Evolutionary conservation across 37 sponge, comb jelly and placozoan genomes (phyloP), one percentile per base, ranked within the genome.

Genomic region (Haliclona indistincta): DNA sequence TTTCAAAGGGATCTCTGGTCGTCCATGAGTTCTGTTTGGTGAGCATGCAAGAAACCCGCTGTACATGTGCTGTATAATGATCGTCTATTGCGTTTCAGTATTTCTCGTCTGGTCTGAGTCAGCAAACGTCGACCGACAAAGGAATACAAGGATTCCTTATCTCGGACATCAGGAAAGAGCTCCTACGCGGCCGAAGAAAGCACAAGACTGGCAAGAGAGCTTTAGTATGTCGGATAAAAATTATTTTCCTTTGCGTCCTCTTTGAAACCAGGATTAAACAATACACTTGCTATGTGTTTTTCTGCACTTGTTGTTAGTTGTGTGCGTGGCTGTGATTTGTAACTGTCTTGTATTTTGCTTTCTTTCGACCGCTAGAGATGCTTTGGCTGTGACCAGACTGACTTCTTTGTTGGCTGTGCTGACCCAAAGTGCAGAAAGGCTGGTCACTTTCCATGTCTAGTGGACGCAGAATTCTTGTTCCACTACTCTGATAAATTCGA

Each of bases 11-110:
- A 15, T 49, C 40, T 15, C n/a, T 71, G 38, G 52, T 43, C 2
- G 82, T 73, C 1, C 82, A 81, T 43, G 55, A 81, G 1, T 25
- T 72, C 32, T 81, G 82, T 30, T 30, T 81, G 58, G 82, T 81
- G 51, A 81, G 67, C 25, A 17, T 15, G 3, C 6, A 42, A 1
- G 32, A 4, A 0, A 19, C 39, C 0, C 28, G 1, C 3, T 2
- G 22, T 36, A 3, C 33, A 15, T 8, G 20, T 17, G 17, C 20
- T 22, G 2, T 68, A 7, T 28, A 42, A 39, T 2, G 25, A 25
- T 56, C 60, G 20, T 54, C 1, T 56, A 13, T 20, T 28, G 26
- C 41, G 10, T 20, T 8, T n/a, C 56, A 82, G 82, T 82, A 74
- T 41, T 82, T 82, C 54, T 61, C 82, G 2, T 66, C 74, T 3